Conservation (phyloP, 2,113 vertebrate species). For the Ahaetulla prasina region DNA sequence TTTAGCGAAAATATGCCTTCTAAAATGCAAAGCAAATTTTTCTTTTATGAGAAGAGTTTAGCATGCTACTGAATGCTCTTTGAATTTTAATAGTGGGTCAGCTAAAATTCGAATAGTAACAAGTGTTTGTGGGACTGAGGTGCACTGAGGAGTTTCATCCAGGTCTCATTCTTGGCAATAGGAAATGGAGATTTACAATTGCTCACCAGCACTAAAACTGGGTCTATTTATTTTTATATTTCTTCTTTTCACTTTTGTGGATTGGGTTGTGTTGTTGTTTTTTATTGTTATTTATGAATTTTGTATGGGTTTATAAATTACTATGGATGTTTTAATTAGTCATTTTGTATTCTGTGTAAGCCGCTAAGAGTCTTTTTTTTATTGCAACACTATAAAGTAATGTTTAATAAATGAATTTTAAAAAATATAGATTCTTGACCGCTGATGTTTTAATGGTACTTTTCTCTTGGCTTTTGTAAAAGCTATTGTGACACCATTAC, state of each 20-base stretch:
- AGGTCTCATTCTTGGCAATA: neutral
- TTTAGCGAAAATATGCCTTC: neutral
- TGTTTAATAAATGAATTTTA: neutral
- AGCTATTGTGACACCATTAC: neutral
- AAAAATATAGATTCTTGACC: neutral
- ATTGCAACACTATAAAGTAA: neutral
- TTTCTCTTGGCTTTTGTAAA: neutral
- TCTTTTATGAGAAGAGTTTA: conserved; percentile 9
- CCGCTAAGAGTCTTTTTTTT: neutral
- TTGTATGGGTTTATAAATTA: neutral
- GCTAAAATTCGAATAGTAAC: conserved; percentile 69
- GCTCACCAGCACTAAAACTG: neutral
- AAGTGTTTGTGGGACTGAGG: conserved; percentile 74
- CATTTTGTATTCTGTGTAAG: neutral
- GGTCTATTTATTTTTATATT: neutral
- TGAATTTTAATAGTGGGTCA: conserved; percentile 61
- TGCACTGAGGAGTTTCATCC: conserved; percentile 60
- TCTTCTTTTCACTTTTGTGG: neutral
- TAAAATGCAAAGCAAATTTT: conserved; percentile 19
- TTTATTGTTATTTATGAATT: neutral
- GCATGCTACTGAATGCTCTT: conserved; percentile 54
- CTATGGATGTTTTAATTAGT: neutral
- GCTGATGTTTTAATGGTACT: neutral
- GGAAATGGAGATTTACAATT: neutral
- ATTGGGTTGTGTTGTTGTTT: neutral